Percentiles rank a stretch among this genome's conserved stretches.
Conservation (phyloP, 2,797 vertebrate genomes). For the Cygnus olor region DNA sequence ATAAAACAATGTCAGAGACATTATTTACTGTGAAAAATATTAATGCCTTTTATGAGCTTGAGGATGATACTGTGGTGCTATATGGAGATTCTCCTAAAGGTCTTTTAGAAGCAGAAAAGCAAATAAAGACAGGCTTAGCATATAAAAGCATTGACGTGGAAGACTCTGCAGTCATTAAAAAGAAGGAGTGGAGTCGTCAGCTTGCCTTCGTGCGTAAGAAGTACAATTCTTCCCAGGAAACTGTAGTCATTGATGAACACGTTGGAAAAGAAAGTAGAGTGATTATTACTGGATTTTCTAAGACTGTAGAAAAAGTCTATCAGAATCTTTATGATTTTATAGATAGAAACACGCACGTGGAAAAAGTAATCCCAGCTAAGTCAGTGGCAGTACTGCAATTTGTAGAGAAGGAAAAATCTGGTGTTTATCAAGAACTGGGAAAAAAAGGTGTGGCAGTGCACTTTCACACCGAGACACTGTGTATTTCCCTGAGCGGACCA, state of each 20-base stretch:
- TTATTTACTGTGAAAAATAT: slow-evolving; percentile 82
- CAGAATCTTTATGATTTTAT: slow-evolving; percentile 77
- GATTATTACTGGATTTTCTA: slow-evolving; percentile 77
- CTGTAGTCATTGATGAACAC: slow-evolving; percentile 56
- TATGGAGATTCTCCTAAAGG: slow-evolving; percentile 58
- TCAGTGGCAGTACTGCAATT: slow-evolving; percentile 75
- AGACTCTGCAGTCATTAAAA: slow-evolving; percentile 71
- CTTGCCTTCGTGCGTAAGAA: slow-evolving; percentile 36
- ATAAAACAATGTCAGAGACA: slow-evolving; percentile 71
- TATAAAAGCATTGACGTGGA: slow-evolving; percentile 67
- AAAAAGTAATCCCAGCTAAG: slow-evolving; percentile 67
- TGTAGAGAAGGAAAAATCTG: slow-evolving; percentile 72
- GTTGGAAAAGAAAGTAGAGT: slow-evolving; percentile 48
- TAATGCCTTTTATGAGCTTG: slow-evolving; percentile 75
- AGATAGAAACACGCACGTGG: slow-evolving; percentile 63
- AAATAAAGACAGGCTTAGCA: slow-evolving; percentile 68
- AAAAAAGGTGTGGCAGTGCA: slow-evolving; percentile 48
- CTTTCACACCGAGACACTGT: slow-evolving; percentile 56
- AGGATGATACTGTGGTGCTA: slow-evolving; percentile 70
- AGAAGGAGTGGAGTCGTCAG: slow-evolving; percentile 76
- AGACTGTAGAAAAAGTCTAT: slow-evolving; percentile 74
- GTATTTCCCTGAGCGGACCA: slow-evolving; percentile 80
- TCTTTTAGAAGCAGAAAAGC: slow-evolving; percentile 78
- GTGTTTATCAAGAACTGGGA: slow-evolving; percentile 44
- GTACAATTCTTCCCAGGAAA: slow-evolving; percentile 65